These are phyloP conservation scores for Drosophila vallismaia DNA, from an alignment of 2,888 invertebrate species.

Conservation along the genomic window DNA sequence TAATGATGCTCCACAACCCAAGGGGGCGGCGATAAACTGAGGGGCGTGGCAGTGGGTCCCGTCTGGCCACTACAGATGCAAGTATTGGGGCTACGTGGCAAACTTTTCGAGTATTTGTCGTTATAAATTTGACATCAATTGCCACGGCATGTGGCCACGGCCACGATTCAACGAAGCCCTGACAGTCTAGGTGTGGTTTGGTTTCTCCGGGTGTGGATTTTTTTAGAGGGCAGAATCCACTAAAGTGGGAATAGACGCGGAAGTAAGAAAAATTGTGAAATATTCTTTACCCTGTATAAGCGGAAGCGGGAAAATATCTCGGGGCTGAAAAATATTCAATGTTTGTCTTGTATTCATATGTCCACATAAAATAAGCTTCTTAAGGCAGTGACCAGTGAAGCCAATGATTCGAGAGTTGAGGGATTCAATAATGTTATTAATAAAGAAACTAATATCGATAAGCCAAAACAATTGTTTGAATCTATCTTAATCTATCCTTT, in stretches of 20 bases:
- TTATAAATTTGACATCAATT: slow-evolving; percentile 81
- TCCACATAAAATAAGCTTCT: background rate
- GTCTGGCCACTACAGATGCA: slow-evolving; percentile 22
- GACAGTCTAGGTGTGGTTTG: slow-evolving; percentile 18
- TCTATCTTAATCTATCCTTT: no score
- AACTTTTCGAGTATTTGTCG: slow-evolving; percentile 68
- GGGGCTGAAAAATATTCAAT: background rate
- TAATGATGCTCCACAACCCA: slow-evolving; percentile 68
- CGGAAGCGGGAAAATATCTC: background rate
- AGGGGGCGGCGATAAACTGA: slow-evolving; percentile 21
- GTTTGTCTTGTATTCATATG: background rate
- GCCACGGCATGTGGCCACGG: slow-evolving; percentile 62
- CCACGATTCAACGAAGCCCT: slow-evolving; percentile 18
- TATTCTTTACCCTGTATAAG: background rate
- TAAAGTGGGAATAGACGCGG: slow-evolving; percentile 7
- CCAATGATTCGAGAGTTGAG: no score
- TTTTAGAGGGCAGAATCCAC: background rate
- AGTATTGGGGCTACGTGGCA: slow-evolving; percentile 33
- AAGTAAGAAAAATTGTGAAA: slow-evolving; percentile 18
- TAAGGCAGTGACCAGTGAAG: no score
- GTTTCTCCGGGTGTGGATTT: background rate
- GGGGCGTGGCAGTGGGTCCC: slow-evolving; percentile 4
- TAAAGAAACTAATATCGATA: no score
- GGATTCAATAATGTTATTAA: no score
- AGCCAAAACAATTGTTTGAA: no score